Conservation (phyloP, 2,113 vertebrate species). For the Origma solitaria region DNA sequence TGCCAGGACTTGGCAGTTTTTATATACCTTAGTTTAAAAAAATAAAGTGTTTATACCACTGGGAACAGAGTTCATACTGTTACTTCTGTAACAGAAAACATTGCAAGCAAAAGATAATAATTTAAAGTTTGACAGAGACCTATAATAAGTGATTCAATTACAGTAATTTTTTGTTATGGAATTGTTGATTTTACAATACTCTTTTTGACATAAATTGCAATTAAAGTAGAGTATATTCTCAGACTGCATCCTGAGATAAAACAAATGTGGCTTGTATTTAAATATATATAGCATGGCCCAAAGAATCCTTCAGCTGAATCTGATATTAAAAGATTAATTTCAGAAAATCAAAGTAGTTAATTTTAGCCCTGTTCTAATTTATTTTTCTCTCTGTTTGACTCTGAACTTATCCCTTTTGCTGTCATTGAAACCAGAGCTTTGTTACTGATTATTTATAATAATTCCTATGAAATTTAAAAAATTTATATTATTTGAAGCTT, state of each 20-base stretch:
- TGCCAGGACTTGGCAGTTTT: not conserved
- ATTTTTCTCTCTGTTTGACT: not conserved
- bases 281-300: not conserved
- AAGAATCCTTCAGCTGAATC: not conserved
- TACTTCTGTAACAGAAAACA: not conserved
- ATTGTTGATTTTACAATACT: not conserved
- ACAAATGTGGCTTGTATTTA: not conserved
- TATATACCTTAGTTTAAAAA: not conserved
- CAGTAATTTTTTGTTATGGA: not conserved
- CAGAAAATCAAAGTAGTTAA: not conserved
- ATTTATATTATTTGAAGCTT: not conserved
- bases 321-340: not conserved
- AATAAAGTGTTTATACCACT: not conserved
- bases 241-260: not conserved
- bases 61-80: not conserved
- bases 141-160: not conserved
- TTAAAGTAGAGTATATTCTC: not conserved
- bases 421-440: not conserved
- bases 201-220: not conserved
- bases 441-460: not conserved
- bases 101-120: not conserved
- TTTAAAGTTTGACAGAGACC: not conserved
- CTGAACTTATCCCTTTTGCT: not conserved
- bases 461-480: too few relatives aligned
- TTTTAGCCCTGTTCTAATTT: not conserved